These are phyloP conservation scores for Podarcis raffonei DNA, from an alignment of 2,113 vertebrate species.

Conservation along the genomic window DNA sequence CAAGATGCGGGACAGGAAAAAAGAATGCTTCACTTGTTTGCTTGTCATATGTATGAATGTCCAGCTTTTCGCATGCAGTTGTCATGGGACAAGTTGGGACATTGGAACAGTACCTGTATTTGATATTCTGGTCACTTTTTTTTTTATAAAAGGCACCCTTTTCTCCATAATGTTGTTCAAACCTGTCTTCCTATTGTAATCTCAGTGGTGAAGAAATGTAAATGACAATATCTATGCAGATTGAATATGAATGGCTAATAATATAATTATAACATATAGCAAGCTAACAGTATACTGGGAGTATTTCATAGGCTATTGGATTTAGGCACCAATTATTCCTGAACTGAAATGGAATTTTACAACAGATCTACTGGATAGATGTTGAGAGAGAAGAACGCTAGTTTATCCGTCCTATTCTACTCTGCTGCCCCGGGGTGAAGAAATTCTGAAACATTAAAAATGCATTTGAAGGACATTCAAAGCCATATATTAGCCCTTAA, in stretches of 20 bases:
- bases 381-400: conserved; percentile 34
- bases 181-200: conserved; percentile 54
- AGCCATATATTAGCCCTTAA: conserved; percentile 7
- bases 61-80: conserved; percentile 49
- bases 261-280: conserved; percentile 51
- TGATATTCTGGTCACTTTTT: conserved; percentile 48
- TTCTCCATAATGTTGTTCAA: conserved; percentile 57
- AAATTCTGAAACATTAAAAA: neutral
- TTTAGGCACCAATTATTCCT: conserved; percentile 20
- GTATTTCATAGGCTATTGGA: conserved; percentile 35
- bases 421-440: neutral
- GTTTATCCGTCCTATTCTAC: neutral
- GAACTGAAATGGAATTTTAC: conserved; percentile 19
- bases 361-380: conserved; percentile 7
- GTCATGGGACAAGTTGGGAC: conserved; percentile 33
- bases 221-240: conserved; percentile 55
- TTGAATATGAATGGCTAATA: conserved; percentile 52
- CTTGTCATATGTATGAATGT: conserved; percentile 23
- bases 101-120: conserved; percentile 47
- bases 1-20: conserved; percentile 22
- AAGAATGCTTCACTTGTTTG: conserved; percentile 44
- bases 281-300: conserved; percentile 36
- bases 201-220: conserved; percentile 42
- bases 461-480: neutral
- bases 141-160: conserved; percentile 26